Conservation (phyloP, 1,140 invertebrate species). For the Drosophila ambigua region DNA sequence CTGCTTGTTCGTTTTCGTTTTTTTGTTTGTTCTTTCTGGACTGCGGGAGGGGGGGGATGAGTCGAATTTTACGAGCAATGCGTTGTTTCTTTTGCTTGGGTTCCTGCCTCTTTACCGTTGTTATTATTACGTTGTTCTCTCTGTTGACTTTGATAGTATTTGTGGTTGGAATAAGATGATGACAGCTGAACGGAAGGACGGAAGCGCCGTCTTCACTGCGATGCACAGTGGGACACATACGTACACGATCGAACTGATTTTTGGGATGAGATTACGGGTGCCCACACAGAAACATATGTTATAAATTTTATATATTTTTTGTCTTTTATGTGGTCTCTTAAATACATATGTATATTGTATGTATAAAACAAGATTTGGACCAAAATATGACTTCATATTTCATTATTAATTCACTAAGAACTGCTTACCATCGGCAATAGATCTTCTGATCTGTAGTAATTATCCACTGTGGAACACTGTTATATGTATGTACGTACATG, state of each 20-base stretch:
- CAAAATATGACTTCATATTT: too few relatives aligned
- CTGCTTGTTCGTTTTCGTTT: slow-evolving; percentile 3
- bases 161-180: slow-evolving; percentile 55
- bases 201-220: slow-evolving; percentile 47
- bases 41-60: background rate
- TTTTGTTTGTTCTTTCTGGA: slow-evolving; percentile 12
- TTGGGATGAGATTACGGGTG: background rate
- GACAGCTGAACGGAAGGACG: slow-evolving; percentile 60
- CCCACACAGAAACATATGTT: too few relatives aligned
- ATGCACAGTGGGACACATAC: slow-evolving; percentile 37
- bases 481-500: background rate
- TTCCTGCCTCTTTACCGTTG: slow-evolving; percentile 75
- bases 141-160: slow-evolving; percentile 45
- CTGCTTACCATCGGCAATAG: too few relatives aligned
- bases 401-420: too few relatives aligned
- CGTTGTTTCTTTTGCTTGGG: slow-evolving; percentile 67
- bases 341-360: too few relatives aligned
- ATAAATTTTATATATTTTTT: too few relatives aligned
- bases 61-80: slow-evolving; percentile 35
- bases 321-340: too few relatives aligned
- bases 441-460: too few relatives aligned
- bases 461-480: background rate
- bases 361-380: too few relatives aligned
- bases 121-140: slow-evolving; percentile 70
- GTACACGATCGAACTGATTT: background rate